Conservation (phyloP, 2,888 invertebrate species). For the Dromius quadrimaculatus region DNA sequence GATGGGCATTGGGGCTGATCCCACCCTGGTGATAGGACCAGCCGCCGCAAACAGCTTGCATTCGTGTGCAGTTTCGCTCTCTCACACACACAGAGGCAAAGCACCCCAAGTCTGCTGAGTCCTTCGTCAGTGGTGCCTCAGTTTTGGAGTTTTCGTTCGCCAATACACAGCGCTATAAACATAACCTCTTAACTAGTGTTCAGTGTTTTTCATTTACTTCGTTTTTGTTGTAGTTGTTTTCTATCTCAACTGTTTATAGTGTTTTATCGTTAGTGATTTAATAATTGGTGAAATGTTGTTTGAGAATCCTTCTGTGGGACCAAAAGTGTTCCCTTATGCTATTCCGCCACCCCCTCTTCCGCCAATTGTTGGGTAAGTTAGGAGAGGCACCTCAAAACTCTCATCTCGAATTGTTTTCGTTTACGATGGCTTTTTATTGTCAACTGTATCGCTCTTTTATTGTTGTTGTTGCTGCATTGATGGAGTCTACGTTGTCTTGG, state of each 20-base stretch:
- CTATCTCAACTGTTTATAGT: slow-evolving; percentile 26
- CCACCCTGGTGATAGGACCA: slow-evolving; percentile 20
- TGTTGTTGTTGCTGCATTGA: slow-evolving; percentile 30
- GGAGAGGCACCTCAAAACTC: background rate
- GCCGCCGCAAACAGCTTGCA: slow-evolving; percentile 51
- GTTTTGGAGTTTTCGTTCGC: slow-evolving; percentile 36
- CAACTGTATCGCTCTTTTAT: slow-evolving; percentile 16
- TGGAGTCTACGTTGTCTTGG: slow-evolving; percentile 24
- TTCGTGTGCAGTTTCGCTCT: slow-evolving; percentile 45
- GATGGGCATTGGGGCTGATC: slow-evolving; percentile 6
- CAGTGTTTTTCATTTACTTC: slow-evolving; percentile 2
- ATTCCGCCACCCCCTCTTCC: slow-evolving; percentile 76
- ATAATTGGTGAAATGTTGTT: slow-evolving; percentile 71
- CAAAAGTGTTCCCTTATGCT: slow-evolving; percentile 78
- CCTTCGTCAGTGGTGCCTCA: slow-evolving; percentile 34
- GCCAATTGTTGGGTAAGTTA: slow-evolving; percentile 62
- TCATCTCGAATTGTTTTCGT: slow-evolving; percentile 10
- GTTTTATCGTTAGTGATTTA: slow-evolving; percentile 39
- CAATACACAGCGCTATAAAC: slow-evolving; percentile 29
- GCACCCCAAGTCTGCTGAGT: slow-evolving; percentile 35
- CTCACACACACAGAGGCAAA: slow-evolving; percentile 35
- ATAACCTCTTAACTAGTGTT: slow-evolving; percentile 9
- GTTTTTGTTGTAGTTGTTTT: slow-evolving; percentile 46
- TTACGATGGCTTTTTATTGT: slow-evolving; percentile 18
- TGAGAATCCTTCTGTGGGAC: slow-evolving; percentile 75